phyloP scores from a whole-genome alignment of 2,888 invertebrate species.

The Vanessa cardui region DNA sequence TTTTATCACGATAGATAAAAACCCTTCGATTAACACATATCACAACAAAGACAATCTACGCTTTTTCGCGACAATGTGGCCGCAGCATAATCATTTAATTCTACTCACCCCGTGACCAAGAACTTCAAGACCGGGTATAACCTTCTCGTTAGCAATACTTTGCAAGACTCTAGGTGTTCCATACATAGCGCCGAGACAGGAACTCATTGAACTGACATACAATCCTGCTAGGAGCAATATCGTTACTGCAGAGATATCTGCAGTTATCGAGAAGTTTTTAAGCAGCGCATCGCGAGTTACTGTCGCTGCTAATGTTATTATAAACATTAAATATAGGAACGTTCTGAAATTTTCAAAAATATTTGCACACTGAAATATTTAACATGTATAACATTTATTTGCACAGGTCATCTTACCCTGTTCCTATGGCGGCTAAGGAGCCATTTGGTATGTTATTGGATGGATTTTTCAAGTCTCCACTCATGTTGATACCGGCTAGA shows the following conservation, averaged over 20 bases:
- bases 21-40: too few relatives aligned
- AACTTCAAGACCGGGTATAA: conserved; percentile 93
- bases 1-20: too few relatives aligned
- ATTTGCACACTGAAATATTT: neutral
- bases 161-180: conserved; percentile 97
- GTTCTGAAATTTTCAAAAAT: conserved; percentile 82
- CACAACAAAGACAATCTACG: too few relatives aligned
- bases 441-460: conserved; percentile 97
- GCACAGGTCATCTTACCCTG: conserved; percentile 84
- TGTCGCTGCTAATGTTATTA: conserved; percentile 94
- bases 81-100: neutral
- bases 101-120: conserved; percentile 93
- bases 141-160: conserved; percentile 97
- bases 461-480: conserved; percentile 96
- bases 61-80: too few relatives aligned
- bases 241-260: conserved; percentile 92
- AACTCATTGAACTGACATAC: conserved; percentile 97
- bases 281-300: conserved; percentile 88
- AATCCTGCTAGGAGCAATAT: conserved; percentile 94
- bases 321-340: conserved; percentile 93
- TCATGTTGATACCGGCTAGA: conserved; percentile 99
- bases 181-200: conserved; percentile 97
- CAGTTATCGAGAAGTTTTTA: conserved; percentile 94
- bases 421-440: conserved; percentile 94
- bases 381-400: conserved; percentile 1